Percentiles rank a stretch among this genome's conserved stretches.
phyloP scores from a whole-genome alignment of 2,113 vertebrate species.

The Zosterops borbonicus region DNA sequence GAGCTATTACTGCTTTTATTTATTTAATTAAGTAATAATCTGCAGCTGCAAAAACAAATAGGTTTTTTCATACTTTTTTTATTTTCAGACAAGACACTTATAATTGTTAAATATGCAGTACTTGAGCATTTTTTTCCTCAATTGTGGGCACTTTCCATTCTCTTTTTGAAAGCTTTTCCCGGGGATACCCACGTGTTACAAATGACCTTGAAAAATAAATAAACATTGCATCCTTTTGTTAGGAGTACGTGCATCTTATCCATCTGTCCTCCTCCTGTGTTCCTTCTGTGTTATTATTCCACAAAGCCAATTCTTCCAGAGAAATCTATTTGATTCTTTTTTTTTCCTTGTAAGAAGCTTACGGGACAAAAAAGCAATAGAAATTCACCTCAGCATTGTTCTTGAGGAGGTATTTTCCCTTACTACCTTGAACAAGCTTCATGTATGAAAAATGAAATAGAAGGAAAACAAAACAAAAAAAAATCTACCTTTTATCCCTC shows the following conservation, averaged over 20 bases:
- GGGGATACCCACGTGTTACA: background rate
- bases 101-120: background rate
- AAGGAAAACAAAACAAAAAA: background rate
- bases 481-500: background rate
- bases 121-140: background rate
- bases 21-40: background rate
- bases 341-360: conserved; percentile 37
- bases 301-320: conserved; percentile 40
- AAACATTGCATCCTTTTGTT: background rate
- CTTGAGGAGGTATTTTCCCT: conserved; percentile 38
- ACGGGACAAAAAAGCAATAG: conserved; percentile 66
- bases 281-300: conserved; percentile 48
- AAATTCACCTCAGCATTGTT: conserved; percentile 45
- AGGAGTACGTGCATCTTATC: background rate
- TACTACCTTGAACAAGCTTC: conserved; percentile 7
- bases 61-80: background rate
- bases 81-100: background rate
- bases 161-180: background rate
- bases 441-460: background rate
- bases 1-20: background rate
- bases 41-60: background rate
- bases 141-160: background rate
- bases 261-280: conserved; percentile 29
- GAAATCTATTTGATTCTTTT: conserved; percentile 50
- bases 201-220: conserved; percentile 32